These are phyloP conservation scores for Acropora yongei DNA, from an alignment of 64 coral and sea anemone species.

Conservation along the genomic window DNA sequence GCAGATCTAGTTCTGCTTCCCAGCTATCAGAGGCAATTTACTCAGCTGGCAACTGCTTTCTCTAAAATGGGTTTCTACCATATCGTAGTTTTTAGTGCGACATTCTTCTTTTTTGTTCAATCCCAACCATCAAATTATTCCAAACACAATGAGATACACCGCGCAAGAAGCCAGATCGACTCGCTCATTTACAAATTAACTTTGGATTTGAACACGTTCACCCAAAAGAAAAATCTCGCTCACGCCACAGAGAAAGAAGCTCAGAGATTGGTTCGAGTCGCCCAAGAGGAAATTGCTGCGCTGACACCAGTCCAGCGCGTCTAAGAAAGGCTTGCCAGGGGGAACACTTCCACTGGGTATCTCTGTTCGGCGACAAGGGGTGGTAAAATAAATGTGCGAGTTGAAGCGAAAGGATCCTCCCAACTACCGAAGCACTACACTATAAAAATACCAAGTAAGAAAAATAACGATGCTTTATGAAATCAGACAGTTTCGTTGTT, in stretches of 20 bases:
- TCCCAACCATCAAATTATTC: background rate
- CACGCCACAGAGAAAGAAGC: background rate
- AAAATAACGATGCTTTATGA: background rate
- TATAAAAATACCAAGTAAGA: background rate
- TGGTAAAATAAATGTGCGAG: background rate
- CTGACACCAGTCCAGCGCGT: constrained; percentile 7
- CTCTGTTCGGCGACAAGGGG: background rate
- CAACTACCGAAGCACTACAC: background rate
- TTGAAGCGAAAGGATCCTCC: background rate
- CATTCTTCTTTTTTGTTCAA: background rate
- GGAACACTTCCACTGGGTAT: background rate
- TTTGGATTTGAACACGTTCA: constrained; percentile 11
- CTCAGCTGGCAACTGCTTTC: background rate
- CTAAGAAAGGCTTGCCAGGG: background rate
- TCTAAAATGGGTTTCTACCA: background rate
- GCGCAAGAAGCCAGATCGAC: constrained; percentile 14
- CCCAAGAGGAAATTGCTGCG: background rate
- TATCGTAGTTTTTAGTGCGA: background rate
- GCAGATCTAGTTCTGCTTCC: background rate
- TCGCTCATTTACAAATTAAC: constrained; percentile 21
- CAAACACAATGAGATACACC: constrained; percentile 5
- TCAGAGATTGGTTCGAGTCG: background rate
- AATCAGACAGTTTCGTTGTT: too few species aligned
- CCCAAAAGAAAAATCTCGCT: background rate
- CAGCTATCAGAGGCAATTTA: background rate